Evolutionary conservation across 2,888 invertebrate genomes (phyloP).

Genomic region (Tinea pellionella): DNA sequence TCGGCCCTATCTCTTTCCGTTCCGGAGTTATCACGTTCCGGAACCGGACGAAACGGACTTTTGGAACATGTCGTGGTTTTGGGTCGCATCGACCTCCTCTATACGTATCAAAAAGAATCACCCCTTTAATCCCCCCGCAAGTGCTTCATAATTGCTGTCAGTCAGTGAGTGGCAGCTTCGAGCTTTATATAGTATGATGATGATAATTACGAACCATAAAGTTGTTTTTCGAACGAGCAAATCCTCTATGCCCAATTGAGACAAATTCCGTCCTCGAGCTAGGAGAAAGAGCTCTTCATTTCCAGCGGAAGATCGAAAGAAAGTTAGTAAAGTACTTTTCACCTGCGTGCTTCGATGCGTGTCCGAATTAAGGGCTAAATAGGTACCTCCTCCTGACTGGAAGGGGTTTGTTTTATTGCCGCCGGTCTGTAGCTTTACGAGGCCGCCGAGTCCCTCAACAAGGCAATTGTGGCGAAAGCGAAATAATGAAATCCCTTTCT

Average conservation of each 20-base stretch:
- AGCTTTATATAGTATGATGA: no score
- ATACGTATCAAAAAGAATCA: no score
- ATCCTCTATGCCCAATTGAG: neutral
- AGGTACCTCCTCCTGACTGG: constrained; percentile 13
- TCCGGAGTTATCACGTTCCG: no score
- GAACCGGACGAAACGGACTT: no score
- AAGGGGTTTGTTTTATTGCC: constrained; percentile 15
- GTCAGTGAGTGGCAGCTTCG: no score
- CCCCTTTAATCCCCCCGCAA: no score
- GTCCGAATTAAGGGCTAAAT: constrained; percentile 13
- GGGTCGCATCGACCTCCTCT: no score
- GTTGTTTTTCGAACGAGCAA: neutral
- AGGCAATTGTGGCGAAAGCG: constrained; percentile 15
- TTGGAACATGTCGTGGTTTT: no score
- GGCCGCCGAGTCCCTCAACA: constrained; percentile 14
- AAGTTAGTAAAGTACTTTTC: constrained; percentile 11
- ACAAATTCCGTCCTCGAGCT: neutral
- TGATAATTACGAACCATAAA: neutral
- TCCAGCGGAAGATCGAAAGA: neutral
- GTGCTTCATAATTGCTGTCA: no score
- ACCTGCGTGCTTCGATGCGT: constrained; percentile 13
- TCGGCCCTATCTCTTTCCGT: no score
- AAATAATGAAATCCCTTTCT: constrained; percentile 15
- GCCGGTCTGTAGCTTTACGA: constrained; percentile 13
- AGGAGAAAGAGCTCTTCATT: neutral